Evolutionary conservation across 2,113 vertebrate genomes (phyloP).

Genomic region (Amblyopsis rosae): DNA sequence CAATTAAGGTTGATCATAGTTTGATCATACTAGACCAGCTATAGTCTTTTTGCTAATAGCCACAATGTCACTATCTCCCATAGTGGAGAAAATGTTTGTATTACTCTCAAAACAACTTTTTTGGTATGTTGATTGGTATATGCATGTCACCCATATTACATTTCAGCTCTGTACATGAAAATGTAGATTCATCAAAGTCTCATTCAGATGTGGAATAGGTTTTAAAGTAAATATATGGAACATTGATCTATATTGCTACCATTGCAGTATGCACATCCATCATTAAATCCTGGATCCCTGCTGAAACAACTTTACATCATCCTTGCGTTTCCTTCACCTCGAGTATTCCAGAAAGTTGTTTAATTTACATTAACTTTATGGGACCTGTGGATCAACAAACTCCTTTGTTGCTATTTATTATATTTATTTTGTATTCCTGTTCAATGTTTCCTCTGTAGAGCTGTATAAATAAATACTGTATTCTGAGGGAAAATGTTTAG

Average conservation of each 20-base stretch:
- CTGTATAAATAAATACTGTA: constrained; percentile 72
- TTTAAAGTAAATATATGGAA: constrained; percentile 40
- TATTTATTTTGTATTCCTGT: constrained; percentile 52
- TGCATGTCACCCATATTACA: constrained; percentile 57
- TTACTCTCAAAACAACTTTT: constrained; percentile 52
- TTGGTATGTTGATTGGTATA: constrained; percentile 63
- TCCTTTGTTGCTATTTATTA: constrained; percentile 48
- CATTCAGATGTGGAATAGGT: constrained; percentile 40
- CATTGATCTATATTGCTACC: constrained; percentile 52
- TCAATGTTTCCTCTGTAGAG: constrained; percentile 69
- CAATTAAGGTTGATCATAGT: constrained; percentile 28
- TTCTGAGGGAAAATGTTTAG: constrained; percentile 70
- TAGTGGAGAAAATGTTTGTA: constrained; percentile 47
- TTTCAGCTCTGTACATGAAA: constrained; percentile 29
- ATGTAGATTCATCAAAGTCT: constrained; percentile 28
- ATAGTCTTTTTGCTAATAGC: constrained; percentile 49
- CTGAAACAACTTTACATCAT: constrained; percentile 23
- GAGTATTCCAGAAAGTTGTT: constrained; percentile 36
- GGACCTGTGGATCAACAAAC: constrained; percentile 49
- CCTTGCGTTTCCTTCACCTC: constrained; percentile 28
- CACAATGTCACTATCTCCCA: constrained; percentile 51
- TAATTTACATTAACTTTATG: constrained; percentile 30
- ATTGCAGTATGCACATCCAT: constrained; percentile 29
- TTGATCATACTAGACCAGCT: constrained; percentile 36
- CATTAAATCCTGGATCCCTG: constrained; percentile 12